phyloP scores from a whole-genome alignment of 2,888 invertebrate genomes.

The Eulithis testata region DNA sequence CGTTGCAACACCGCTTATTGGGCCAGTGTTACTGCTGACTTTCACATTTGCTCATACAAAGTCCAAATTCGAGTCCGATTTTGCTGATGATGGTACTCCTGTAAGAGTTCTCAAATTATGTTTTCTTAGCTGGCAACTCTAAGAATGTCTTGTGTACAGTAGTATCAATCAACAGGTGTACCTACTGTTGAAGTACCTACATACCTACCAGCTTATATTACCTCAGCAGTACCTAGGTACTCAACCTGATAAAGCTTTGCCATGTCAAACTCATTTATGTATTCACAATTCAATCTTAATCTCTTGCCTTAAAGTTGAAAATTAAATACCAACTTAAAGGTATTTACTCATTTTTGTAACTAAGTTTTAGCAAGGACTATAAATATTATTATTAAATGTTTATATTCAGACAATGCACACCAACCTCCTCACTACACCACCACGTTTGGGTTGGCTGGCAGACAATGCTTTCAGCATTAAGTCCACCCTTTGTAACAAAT shows the following conservation, averaged over 20 bases:
- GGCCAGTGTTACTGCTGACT: slow-evolving; percentile 66
- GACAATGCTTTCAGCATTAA: no score
- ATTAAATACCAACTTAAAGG: not conserved
- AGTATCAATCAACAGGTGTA: slow-evolving; percentile 22
- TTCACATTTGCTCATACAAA: slow-evolving; percentile 55
- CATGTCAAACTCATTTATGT: not conserved
- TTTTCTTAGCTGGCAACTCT: slow-evolving; percentile 56
- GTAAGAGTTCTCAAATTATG: slow-evolving; percentile 58
- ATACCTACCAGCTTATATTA: no score
- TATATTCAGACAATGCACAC: no score
- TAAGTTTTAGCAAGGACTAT: no score
- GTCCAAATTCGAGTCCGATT: slow-evolving; percentile 47
- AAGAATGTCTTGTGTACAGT: slow-evolving; percentile 31
- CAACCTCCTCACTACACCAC: no score
- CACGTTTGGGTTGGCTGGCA: no score
- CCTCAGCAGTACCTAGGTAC: not conserved
- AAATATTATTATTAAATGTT: no score
- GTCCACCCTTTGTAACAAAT: no score
- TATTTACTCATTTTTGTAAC: not conserved
- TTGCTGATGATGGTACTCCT: slow-evolving; percentile 45
- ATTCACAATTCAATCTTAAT: slow-evolving; percentile 10
- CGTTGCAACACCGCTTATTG: slow-evolving; percentile 60
- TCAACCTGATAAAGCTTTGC: slow-evolving; percentile 12
- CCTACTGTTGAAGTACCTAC: slow-evolving; percentile 1
- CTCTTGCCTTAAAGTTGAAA: slow-evolving; percentile 10